Base-by-base conservation (phyloP, 1,140 invertebrate species). In the Chymomyza costata region DNA sequence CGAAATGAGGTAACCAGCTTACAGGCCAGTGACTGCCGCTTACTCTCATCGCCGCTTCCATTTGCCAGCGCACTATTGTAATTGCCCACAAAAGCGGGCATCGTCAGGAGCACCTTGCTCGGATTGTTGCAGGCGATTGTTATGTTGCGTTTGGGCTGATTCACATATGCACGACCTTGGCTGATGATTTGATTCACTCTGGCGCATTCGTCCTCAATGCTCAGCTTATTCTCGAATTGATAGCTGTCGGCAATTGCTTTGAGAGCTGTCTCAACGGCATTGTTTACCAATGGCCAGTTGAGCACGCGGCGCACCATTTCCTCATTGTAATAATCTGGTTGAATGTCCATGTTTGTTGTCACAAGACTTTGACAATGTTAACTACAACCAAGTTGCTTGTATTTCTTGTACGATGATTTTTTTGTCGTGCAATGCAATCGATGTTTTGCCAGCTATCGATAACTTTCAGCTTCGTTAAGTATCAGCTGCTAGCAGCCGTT, bases 21-120 rank as follows among this genome's bases (percentile, higher is more conserved):
- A 54, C 87, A 87, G 21, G 74, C 87, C n/a, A 89, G 44, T 0
- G 83, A 85, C n/a, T 82, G 80, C 41, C 51, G 53, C 0, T 44
- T 45, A 21, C 31, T 44, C 1, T 16, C 38, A 17, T 50, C 52
- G 1, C 15, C 44, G 15, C 17, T n/a, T 6, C 21, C 10, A 0
- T 17, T 40, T 7, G 7, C 31, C 1, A 5, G 28, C n/a, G 28
- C 48, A 7, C 73, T 14, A 0, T 19, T 47, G 44, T 81, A 85
- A 32, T 87, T 76, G 46, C 82, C 80, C 40, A 87, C 71, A 56
- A 78, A 88, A 17, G 86, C 87, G 8, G 87, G 87, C 88, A 89
- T 89, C 6, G 84, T 68, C 0, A 87, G 50, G 6, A 88, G 50
- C 13, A 84, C 0, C 6, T 53, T 49, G 11, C 28, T 28, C 0